Conservation (phyloP, 2,888 invertebrate species). For the Clistopyga incitator region DNA sequence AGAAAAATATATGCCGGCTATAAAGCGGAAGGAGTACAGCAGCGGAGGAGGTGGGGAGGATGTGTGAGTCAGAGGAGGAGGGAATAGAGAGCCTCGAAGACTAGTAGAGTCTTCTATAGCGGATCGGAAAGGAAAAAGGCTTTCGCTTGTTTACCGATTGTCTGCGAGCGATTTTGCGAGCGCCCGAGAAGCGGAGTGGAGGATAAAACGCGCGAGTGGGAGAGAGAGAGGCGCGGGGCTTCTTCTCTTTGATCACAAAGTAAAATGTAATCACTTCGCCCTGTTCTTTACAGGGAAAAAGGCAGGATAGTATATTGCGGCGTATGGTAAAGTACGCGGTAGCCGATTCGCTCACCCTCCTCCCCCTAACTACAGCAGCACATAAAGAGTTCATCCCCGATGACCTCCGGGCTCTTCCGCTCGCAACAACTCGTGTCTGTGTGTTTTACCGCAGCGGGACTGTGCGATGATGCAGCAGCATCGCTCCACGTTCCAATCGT, state of each 20-base stretch:
- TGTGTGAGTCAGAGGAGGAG: not conserved
- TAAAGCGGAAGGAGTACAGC: not conserved
- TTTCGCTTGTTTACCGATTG: constrained; percentile 57
- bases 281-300: constrained; percentile 55
- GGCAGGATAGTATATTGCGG: constrained; percentile 6
- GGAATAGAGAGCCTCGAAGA: not conserved
- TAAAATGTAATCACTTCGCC: constrained; percentile 72
- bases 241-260: constrained; percentile 73
- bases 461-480: constrained; percentile 42
- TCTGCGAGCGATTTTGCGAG: constrained; percentile 48
- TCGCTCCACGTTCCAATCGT: constrained; percentile 30
- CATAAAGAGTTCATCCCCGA: constrained; percentile 70
- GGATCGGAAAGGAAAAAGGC: not conserved
- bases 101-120: not conserved
- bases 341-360: not conserved
- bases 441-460: constrained; percentile 13
- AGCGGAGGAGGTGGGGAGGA: not conserved
- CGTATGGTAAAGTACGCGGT: constrained; percentile 34
- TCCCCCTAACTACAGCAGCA: not conserved
- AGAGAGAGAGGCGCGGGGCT: constrained; percentile 42
- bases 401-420: constrained; percentile 69
- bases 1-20: not conserved
- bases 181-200: not conserved
- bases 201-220: constrained; percentile 9
- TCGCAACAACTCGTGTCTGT: constrained; percentile 57